Percentiles rank a stretch among this genome's conserved stretches.
phyloP scores from a whole-genome alignment of 2,113 vertebrate species.

The Pholis gunnellus region DNA sequence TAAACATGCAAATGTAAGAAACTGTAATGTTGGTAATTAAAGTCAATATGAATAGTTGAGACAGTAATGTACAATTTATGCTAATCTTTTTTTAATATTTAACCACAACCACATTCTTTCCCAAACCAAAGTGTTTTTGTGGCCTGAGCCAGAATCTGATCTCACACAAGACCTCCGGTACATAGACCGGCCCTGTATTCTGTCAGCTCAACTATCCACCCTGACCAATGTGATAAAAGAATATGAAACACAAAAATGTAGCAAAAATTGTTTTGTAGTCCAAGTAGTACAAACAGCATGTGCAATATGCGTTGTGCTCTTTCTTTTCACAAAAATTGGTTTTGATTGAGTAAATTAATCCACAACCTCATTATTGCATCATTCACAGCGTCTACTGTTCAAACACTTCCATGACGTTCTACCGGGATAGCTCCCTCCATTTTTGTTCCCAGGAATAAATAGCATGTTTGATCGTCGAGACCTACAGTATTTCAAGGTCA shows the following conservation, averaged over 20 bases:
- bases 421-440: not conserved
- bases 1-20: not conserved
- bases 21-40: not conserved
- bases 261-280: no score
- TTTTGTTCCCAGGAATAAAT: not conserved
- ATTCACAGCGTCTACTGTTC: not conserved
- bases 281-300: not conserved
- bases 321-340: not conserved
- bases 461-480: not conserved
- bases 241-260: not conserved
- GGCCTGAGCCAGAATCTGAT: not conserved
- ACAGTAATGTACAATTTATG: not conserved
- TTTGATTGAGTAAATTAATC: conserved; percentile 8
- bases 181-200: not conserved
- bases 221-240: not conserved
- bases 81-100: not conserved
- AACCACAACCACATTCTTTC: not conserved
- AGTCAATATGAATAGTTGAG: not conserved
- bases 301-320: not conserved
- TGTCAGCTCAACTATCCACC: not conserved
- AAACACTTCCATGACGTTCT: no score
- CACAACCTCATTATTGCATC: not conserved
- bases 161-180: not conserved
- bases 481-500: not conserved
- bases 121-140: not conserved